A percentile compares a stretch with the other conserved stretches of the same genome.
Conservation (phyloP, 2,113 vertebrate species). For the Saccopteryx leptura region DNA sequence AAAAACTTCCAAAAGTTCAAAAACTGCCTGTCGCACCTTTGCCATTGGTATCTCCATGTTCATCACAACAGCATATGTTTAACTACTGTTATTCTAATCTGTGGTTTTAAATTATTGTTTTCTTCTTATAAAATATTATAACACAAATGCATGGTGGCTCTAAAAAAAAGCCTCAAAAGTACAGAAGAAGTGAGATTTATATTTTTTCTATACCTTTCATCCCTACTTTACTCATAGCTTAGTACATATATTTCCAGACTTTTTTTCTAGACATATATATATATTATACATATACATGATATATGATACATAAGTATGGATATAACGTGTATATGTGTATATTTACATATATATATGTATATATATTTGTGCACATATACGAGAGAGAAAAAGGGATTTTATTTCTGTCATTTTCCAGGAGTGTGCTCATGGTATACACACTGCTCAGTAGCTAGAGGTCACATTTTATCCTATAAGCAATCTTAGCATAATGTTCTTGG, state of each 20-base stretch:
- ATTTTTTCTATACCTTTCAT: not conserved
- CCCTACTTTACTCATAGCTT: not conserved
- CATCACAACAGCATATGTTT: not conserved
- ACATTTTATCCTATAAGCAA: not conserved
- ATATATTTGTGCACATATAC: too few species aligned
- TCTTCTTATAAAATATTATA: not conserved
- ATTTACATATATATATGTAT: too few species aligned
- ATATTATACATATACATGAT: not conserved
- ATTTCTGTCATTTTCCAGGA: not conserved
- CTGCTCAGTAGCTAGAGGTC: not conserved
- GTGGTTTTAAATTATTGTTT: not conserved
- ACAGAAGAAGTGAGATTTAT: not conserved
- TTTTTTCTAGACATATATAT: not conserved
- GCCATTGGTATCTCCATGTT: not conserved
- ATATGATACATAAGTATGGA: too few species aligned
- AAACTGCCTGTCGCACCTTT: not conserved
- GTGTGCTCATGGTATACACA: not conserved
- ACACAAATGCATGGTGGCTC: not conserved
- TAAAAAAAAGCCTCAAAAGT: not conserved
- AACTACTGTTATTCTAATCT: not conserved
- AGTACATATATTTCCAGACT: not conserved
- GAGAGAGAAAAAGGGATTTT: not conserved
- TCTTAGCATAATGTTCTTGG: not conserved
- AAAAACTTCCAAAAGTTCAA: not conserved
- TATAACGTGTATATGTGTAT: not conserved